phyloP scores from a whole-genome alignment of 2,797 vertebrate genomes.

The Borostomias antarcticus region DNA sequence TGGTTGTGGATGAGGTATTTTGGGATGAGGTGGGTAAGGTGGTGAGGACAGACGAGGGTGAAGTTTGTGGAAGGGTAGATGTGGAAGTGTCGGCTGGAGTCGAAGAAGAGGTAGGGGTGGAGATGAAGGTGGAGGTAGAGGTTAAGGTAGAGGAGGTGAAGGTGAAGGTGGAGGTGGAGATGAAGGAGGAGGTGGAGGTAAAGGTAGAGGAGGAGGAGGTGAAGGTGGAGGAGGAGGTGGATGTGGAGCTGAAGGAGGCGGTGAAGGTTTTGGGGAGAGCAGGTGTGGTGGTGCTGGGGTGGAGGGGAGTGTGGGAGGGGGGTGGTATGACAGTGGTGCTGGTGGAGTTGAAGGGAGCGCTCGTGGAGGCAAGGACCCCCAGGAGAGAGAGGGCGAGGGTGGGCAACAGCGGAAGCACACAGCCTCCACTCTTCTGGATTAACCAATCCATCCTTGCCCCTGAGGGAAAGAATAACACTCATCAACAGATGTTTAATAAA shows the following conservation, averaged over 20 bases:
- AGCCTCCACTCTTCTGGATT: conserved; percentile 41
- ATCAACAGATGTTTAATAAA: too few species aligned
- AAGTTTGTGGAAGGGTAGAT: background rate
- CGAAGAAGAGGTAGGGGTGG: background rate
- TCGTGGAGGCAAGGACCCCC: conserved; percentile 16
- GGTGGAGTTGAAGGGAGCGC: conserved; percentile 25
- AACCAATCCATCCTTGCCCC: conserved; percentile 53
- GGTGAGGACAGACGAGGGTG: background rate
- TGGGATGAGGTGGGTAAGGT: background rate
- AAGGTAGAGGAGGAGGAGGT: background rate
- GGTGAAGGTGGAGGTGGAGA: background rate
- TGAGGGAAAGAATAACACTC: background rate
- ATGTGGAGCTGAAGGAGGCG: background rate
- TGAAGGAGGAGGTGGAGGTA: too few species aligned
- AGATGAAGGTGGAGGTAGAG: background rate
- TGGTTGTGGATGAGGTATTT: background rate
- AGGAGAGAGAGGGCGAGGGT: conserved; percentile 28
- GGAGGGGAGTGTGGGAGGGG: conserved; percentile 9
- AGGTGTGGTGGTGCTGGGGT: background rate
- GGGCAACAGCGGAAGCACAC: conserved; percentile 35
- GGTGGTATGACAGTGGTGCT: conserved; percentile 6
- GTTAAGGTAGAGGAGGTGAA: background rate
- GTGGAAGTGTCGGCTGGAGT: conserved; percentile 7
- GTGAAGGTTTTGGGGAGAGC: background rate
- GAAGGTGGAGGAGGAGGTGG: background rate